Percentiles rank a stretch among this genome's conserved stretches.
Conservation (phyloP, 2,797 vertebrate species). For the Propithecus perrieri region DNA sequence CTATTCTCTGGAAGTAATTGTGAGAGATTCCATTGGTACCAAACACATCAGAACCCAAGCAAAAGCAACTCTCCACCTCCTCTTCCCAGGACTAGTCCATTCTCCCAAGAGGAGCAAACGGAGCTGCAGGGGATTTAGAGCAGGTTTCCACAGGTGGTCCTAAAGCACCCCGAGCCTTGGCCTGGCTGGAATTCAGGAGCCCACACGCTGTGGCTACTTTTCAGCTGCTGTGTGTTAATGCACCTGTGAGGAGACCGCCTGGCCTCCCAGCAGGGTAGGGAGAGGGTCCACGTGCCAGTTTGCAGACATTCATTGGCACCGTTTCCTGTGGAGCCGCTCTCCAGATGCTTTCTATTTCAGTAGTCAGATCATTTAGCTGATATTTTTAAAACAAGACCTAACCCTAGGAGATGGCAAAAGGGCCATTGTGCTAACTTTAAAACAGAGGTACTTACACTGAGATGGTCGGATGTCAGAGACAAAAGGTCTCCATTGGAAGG, state of each 20-base stretch:
- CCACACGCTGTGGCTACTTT: background rate
- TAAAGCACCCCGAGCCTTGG: background rate
- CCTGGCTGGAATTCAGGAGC: background rate
- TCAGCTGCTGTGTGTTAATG: background rate
- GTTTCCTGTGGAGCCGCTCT: background rate
- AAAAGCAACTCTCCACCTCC: background rate
- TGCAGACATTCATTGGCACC: background rate
- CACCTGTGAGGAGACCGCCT: background rate
- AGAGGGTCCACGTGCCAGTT: background rate
- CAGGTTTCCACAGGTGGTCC: background rate
- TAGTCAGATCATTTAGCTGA: background rate
- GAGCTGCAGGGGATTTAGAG: background rate
- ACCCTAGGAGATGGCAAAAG: background rate
- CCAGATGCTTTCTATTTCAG: constrained; percentile 28
- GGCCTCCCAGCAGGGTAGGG: background rate
- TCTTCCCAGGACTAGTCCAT: background rate
- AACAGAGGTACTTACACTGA: constrained; percentile 77
- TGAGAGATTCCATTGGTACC: background rate
- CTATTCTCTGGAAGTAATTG: background rate
- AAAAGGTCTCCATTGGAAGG: constrained; percentile 79
- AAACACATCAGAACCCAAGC: background rate
- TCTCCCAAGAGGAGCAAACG: background rate
- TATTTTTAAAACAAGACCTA: constrained; percentile 32
- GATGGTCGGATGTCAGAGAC: constrained; percentile 82
- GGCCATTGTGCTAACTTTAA: background rate